phyloP scores from a whole-genome alignment of 2,888 invertebrate species.

The Lithophane leautieri region DNA sequence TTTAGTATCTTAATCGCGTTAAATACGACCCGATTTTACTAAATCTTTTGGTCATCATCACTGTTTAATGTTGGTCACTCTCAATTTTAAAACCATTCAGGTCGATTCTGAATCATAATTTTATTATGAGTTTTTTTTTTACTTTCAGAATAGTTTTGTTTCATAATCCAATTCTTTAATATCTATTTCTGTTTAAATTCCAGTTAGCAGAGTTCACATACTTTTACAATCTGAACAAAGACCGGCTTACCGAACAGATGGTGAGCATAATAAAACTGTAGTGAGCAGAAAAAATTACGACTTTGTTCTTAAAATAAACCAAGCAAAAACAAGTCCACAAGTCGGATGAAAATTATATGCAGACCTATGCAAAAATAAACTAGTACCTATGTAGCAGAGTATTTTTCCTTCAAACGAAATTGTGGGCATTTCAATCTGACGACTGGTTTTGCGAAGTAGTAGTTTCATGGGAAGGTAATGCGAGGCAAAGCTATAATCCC shows the following conservation, averaged over 20 bases:
- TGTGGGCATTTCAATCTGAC: conserved; percentile 39
- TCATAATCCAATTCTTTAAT: not conserved
- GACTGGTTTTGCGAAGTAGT: conserved; percentile 59
- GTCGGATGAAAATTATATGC: conserved; percentile 45
- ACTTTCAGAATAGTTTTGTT: not conserved
- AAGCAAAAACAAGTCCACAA: conserved; percentile 42
- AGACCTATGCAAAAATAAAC: conserved; percentile 48
- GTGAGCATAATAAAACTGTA: conserved; percentile 33
- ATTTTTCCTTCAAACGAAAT: conserved; percentile 50
- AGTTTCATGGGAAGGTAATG: conserved; percentile 55
- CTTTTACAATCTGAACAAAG: conserved; percentile 23
- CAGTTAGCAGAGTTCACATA: conserved; percentile 9
- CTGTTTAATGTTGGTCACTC: conserved; percentile 27
- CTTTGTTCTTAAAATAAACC: conserved; percentile 54
- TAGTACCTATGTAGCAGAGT: conserved; percentile 19
- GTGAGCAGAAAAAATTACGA: conserved; percentile 43
- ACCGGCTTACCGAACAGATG: conserved; percentile 22
- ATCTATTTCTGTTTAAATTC: not conserved
- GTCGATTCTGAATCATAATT: conserved; percentile 20
- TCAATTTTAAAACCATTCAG: conserved; percentile 37
- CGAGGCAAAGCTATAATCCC: conserved; percentile 61
- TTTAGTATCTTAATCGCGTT: conserved; percentile 44
- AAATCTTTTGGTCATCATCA: conserved; percentile 11
- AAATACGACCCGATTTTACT: conserved; percentile 27
- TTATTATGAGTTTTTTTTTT: not conserved